Conservation (phyloP, 1,140 invertebrate species). For the Zaprionus gabonicus region DNA sequence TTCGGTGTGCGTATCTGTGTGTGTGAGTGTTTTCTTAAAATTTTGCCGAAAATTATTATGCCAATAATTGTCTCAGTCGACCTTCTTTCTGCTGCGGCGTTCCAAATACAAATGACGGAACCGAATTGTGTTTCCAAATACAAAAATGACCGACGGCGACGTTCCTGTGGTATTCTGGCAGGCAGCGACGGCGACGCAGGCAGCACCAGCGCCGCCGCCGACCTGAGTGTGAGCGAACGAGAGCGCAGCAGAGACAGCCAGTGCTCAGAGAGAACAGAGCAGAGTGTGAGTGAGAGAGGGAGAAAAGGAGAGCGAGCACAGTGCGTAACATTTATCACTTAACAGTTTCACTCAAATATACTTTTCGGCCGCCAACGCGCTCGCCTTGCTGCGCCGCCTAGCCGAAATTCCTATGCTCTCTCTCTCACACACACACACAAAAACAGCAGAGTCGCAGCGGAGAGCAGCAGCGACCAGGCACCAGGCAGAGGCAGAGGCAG, state of each 20-base stretch:
- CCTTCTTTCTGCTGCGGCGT: slow-evolving; percentile 53
- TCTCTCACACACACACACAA: slow-evolving; percentile 3
- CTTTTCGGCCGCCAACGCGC: slow-evolving; percentile 42
- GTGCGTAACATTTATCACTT: slow-evolving; percentile 54
- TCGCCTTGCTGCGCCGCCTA: slow-evolving; percentile 31
- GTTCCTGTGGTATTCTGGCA: slow-evolving; percentile 34
- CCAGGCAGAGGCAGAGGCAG: slow-evolving; percentile 17
- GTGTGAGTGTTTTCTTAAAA: slow-evolving; percentile 20
- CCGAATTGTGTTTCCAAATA: slow-evolving; percentile 47
- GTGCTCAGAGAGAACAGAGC: background rate
- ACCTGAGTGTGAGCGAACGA: background rate
- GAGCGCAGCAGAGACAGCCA: slow-evolving; percentile 8
- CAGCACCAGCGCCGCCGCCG: slow-evolving; percentile 8
- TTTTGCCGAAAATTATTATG: slow-evolving; percentile 49
- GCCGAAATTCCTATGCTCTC: slow-evolving; percentile 68
- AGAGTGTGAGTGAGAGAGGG: slow-evolving; percentile 9
- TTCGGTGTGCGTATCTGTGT: slow-evolving; percentile 1
- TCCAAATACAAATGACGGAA: slow-evolving; percentile 57
- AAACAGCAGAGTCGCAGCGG: background rate
- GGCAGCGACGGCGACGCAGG: slow-evolving; percentile 16
- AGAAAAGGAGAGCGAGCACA: slow-evolving; percentile 11
- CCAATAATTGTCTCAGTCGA: slow-evolving; percentile 46
- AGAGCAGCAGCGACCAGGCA: slow-evolving; percentile 10
- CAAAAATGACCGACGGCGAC: slow-evolving; percentile 43
- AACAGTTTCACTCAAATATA: slow-evolving; percentile 61